Evolutionary conservation across 2,888 invertebrate species (phyloP), one percentile per base, ranked within the genome.

Genomic region (Boloria euphrosyne): DNA sequence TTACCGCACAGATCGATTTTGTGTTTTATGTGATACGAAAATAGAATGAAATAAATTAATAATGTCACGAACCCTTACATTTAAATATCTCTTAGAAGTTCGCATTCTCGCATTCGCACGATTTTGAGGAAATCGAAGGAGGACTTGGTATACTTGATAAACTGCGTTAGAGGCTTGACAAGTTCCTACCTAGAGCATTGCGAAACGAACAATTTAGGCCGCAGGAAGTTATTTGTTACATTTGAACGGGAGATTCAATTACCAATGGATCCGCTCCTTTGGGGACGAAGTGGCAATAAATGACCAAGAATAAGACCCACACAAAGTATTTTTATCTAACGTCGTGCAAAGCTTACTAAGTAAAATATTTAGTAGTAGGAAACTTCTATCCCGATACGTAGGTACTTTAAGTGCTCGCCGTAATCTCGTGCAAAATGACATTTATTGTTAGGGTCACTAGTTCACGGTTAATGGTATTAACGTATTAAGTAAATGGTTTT

Each of bases 141-240:
- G 44, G 7, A 17, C 18, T 57, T 22, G 22, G 44, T 43, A 22
- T 57, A 22, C 18, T n/a, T 22, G 22, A 57, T 57, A 44, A 44
- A 57, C 27, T 16, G 14, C 46, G 18, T 51, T 65, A 52, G 49
- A 64, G 59, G 60, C 65, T 51, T 58, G 18, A 13, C 55, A 57
- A 57, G n/a, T 47, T 46, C 27, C 44, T 51, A 57, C 27, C 44
- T 51, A 57, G 52, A 44, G 22, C 46, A n/a, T 44, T 54, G 50
- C 59, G 53, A 10, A 38, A 59, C 47, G 13, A 17, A 27, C 68
- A 62, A 62, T 68, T 65, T 60, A 58, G 65, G 67, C 31, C 62
- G 31, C 67, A 66, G 70, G 71, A 71, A 70, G 67, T 70, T 59
- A 68, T 70, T 70, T 67, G 66, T 71, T 69, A 67, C 69, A 63